phyloP scores from a whole-genome alignment of 2,797 vertebrate genomes.

The Orestias chungarensis region DNA sequence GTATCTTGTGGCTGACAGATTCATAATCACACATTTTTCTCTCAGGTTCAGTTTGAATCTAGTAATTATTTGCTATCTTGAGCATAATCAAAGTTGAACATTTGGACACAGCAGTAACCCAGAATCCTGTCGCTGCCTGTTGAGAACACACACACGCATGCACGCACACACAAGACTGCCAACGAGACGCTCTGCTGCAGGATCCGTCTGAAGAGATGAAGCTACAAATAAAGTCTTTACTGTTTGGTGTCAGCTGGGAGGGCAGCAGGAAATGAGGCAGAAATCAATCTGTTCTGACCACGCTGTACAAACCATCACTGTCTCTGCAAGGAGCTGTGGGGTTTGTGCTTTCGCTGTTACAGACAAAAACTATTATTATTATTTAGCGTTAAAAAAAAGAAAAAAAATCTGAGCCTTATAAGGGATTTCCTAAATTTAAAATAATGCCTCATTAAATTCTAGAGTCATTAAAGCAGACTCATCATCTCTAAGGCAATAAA shows the following conservation, averaged over 20 bases:
- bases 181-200: neutral
- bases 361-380: neutral
- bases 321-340: neutral
- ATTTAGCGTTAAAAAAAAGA: neutral
- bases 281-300: neutral
- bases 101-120: neutral
- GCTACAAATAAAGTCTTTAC: neutral
- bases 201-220: no score
- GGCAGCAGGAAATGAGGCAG: neutral
- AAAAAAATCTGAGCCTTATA: neutral
- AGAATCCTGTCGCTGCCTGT: neutral
- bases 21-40: slow-evolving; percentile 1
- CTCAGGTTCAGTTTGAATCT: neutral
- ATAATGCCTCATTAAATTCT: neutral
- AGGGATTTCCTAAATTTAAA: neutral
- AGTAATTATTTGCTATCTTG: neutral
- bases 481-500: neutral
- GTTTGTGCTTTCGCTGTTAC: neutral
- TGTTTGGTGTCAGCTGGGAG: neutral
- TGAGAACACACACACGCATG: neutral
- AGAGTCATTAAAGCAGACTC: neutral
- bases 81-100: neutral
- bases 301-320: neutral
- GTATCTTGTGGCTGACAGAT: neutral
- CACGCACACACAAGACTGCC: no score